Percentiles rank a stretch among this genome's conserved stretches.
Conservation (phyloP, 2,113 vertebrate genomes). For the Bos indicus region DNA sequence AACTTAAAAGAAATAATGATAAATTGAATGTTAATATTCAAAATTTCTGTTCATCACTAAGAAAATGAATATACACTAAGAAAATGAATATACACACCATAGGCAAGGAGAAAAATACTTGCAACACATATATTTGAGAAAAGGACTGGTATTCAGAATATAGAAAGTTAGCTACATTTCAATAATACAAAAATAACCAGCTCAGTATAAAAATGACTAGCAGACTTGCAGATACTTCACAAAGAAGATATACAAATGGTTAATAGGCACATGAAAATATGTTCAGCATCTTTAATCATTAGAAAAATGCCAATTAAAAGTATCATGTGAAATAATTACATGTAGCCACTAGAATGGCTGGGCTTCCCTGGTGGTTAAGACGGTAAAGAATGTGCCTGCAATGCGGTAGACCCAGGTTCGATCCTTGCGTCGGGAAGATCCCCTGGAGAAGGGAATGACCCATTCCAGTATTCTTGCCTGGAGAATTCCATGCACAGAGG, state of each 20-base stretch:
- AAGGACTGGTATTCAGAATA: neutral
- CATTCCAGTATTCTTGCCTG: neutral
- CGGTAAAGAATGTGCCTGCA: neutral
- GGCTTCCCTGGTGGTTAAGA: neutral
- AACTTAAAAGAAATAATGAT: neutral
- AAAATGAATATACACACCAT: neutral
- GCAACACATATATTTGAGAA: neutral
- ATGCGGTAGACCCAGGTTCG: accelerated
- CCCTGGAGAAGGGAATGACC: neutral
- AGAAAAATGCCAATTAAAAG: neutral
- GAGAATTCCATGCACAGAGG: neutral
- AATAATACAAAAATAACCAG: neutral
- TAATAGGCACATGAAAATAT: neutral
- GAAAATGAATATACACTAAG: neutral
- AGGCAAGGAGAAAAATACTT: neutral
- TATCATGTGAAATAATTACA: neutral
- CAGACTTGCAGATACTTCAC: neutral
- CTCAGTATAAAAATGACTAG: neutral
- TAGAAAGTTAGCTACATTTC: neutral
- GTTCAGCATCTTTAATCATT: neutral
- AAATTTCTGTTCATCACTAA: neutral
- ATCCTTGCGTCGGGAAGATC: neutral
- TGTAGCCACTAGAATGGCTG: neutral
- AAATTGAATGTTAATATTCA: neutral
- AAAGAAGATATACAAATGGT: neutral